Base-by-base conservation (phyloP, 2,797 vertebrate species). In the Oophaga sylvatica region DNA sequence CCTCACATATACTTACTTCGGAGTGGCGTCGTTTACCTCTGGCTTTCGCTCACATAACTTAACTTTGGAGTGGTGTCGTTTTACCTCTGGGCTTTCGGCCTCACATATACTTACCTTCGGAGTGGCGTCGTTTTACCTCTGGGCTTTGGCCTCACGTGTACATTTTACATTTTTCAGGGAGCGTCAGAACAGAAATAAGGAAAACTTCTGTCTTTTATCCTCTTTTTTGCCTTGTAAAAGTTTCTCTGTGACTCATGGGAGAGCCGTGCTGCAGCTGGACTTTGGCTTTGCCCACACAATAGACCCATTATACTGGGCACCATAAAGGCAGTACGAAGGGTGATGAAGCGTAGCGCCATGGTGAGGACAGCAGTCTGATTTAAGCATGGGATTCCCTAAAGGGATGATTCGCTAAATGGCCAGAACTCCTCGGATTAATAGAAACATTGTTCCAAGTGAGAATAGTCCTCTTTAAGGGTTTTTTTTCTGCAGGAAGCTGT, bases 331-430 rank as follows among this genome's bases (percentile, higher is more conserved):
- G 19, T 12, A 60, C 80, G 81, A 57, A 60, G 48, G 48, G 63
- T 22, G 31, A 71, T 70, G 60, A 81, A 81, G 56, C 35, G 12
- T 60, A 31, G 26, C 53, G 3, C n/a, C 31, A 60, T 71, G 65
- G 56, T 13, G 12, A 59, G 76, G 63, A 86, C 48, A 31, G 26
- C 53, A 10, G 31, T 57, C 48, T 57, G 26, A 56, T 68, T 80
- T 2, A 71, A 31, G 26, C 29, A 70, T 29, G 45, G 70, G 20
- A 82, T 77, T 87, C 79, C 80, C 80, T 57, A 19, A 6, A 75
- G 70, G 79, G 80, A 53, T 57, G 59, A 15, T 57, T 75, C 60
- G 48, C 57, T 57, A 56, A 76, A 41, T 87, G 76, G 86, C 82
- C 68, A 53, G 45, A 65, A 53, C 45, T 81, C 45, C 45, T 76